A percentile compares a stretch with the other conserved stretches of the same genome.
Conservation (phyloP, 2,888 invertebrate species). For the Ophion ventricosus region DNA sequence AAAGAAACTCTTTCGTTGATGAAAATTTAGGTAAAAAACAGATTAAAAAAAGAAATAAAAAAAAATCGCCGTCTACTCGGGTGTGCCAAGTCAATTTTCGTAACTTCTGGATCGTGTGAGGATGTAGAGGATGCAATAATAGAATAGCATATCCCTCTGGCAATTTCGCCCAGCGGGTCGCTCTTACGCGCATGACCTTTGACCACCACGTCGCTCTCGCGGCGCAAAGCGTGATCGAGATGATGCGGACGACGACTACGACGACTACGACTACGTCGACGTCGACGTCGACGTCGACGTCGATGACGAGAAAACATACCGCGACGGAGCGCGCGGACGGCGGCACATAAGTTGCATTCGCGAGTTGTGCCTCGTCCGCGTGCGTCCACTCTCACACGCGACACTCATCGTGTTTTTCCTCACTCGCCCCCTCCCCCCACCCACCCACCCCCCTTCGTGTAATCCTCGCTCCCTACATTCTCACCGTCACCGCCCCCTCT, state of each 20-base stretch:
- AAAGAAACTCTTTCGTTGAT: no score
- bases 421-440: no score
- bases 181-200: constrained; percentile 69
- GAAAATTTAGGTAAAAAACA: no score
- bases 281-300: no score
- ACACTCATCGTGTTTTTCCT: background rate
- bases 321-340: background rate
- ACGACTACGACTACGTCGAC: constrained; percentile 14
- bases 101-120: no score
- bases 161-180: background rate
- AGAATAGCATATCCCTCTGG: background rate
- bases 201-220: constrained; percentile 76
- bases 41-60: no score
- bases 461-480: no score
- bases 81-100: no score
- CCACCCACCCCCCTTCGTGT: no score
- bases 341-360: constrained; percentile 66
- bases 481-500: no score
- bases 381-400: constrained; percentile 17
- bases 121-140: no score
- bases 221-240: constrained; percentile 32
- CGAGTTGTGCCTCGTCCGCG: constrained; percentile 69
- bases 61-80: no score
- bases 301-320: constrained; percentile 7
- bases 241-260: constrained; percentile 37